Percentiles rank a stretch among this genome's conserved stretches.
phyloP scores from a whole-genome alignment of 2,113 vertebrate genomes.

The Eonycteris spelaea region DNA sequence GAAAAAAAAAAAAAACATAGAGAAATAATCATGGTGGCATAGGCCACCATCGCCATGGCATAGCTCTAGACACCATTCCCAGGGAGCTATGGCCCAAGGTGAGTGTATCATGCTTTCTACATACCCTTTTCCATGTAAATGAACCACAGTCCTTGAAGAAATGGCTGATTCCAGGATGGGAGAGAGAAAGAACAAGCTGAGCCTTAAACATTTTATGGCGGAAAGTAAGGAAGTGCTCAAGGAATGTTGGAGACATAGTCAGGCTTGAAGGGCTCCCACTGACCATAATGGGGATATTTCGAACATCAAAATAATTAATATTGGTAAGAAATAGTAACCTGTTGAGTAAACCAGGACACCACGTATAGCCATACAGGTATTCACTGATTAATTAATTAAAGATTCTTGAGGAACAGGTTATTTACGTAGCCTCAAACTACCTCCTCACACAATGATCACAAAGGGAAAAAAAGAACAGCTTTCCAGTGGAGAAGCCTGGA shows the following conservation, averaged over 20 bases:
- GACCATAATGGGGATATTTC: background rate
- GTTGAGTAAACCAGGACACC: background rate
- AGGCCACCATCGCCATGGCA: background rate
- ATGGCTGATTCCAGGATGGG: background rate
- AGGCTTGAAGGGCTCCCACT: background rate
- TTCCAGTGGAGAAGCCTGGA: background rate
- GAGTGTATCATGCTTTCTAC: fast-evolving
- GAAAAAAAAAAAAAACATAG: background rate
- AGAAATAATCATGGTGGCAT: background rate
- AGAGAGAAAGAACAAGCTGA: background rate
- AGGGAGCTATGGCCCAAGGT: background rate
- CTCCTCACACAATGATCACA: background rate
- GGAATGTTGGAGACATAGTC: background rate
- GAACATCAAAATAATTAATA: background rate
- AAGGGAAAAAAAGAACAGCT: background rate
- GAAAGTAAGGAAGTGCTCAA: background rate
- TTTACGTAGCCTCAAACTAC: background rate
- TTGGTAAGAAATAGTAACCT: background rate
- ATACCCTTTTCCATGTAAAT: background rate
- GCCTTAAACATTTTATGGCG: background rate
- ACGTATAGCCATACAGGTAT: no score
- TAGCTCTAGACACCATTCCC: background rate
- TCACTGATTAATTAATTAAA: background rate
- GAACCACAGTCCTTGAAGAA: background rate
- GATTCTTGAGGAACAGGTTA: background rate